A percentile compares a stretch with the other conserved stretches of the same genome.
Conservation (phyloP, 1,140 invertebrate genomes). For the Micrasema longulum region DNA sequence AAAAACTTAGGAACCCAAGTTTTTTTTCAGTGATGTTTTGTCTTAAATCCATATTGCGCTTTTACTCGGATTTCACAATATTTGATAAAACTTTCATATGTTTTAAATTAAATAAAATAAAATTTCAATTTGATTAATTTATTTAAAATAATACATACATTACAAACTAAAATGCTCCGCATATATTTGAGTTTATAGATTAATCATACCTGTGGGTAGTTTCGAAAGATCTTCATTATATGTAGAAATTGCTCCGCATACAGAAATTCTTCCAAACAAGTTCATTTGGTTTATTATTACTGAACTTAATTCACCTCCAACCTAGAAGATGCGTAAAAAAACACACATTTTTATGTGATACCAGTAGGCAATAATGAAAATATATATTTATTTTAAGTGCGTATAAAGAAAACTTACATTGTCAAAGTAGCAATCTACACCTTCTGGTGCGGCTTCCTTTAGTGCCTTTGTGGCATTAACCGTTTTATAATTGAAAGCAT, state of each 20-base stretch:
- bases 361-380: too few species aligned
- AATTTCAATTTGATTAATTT: too few species aligned
- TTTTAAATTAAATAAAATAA: too few species aligned
- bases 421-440: conserved; percentile 79
- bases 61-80: too few species aligned
- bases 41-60: not conserved
- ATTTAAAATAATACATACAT: too few species aligned
- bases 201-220: conserved; percentile 61
- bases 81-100: too few species aligned
- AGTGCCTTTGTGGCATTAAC: conserved; percentile 68
- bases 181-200: too few species aligned
- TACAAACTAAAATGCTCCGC: too few species aligned
- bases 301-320: conserved; percentile 73
- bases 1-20: too few species aligned
- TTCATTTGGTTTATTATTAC: conserved; percentile 72
- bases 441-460: conserved; percentile 72
- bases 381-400: too few species aligned
- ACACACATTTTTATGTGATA: too few species aligned
- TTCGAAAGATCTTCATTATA: conserved; percentile 66
- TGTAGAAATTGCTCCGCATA: conserved; percentile 72
- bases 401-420: conserved; percentile 69
- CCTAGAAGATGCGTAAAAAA: conserved; percentile 57
- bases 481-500: conserved; percentile 79
- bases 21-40: too few species aligned
- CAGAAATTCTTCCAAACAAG: conserved; percentile 68